phyloP scores from a whole-genome alignment of 64 coral and sea anemone genomes.

The Actinia tenebrosa region DNA sequence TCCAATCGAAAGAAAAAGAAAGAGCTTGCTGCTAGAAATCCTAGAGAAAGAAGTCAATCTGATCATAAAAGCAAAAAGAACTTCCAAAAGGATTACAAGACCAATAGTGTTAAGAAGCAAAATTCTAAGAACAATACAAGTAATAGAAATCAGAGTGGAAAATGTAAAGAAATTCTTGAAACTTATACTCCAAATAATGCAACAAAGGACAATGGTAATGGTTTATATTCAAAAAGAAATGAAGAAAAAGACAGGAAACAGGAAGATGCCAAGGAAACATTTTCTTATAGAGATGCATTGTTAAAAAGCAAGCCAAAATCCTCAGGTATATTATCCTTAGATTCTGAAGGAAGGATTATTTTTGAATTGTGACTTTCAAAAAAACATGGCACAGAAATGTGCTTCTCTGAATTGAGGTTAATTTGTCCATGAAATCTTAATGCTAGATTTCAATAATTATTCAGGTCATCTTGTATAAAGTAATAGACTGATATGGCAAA shows the following conservation, averaged over 20 bases:
- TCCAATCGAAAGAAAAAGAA: slow-evolving; percentile 71
- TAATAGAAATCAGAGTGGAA: slow-evolving; percentile 6
- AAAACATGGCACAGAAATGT: too few species aligned
- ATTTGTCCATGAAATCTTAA: too few species aligned
- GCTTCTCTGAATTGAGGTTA: too few species aligned
- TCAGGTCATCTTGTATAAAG: too few species aligned
- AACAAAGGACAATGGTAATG: background rate
- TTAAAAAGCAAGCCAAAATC: slow-evolving; percentile 57
- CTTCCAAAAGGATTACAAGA: slow-evolving; percentile 33
- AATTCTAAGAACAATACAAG: background rate
- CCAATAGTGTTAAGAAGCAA: slow-evolving; percentile 39
- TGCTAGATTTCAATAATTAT: too few species aligned
- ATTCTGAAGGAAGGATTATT: background rate
- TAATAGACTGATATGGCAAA: too few species aligned
- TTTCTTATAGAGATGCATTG: slow-evolving; percentile 85
- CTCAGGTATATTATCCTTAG: slow-evolving; percentile 17
- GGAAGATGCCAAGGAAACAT: background rate
- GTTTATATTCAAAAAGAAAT: background rate
- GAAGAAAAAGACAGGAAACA: background rate
- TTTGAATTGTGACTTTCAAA: background rate
- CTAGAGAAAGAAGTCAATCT: slow-evolving; percentile 27
- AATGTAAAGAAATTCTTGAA: background rate
- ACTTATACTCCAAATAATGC: background rate
- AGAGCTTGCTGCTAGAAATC: slow-evolving; percentile 31
- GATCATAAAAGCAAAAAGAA: slow-evolving; percentile 29